A percentile compares a stretch with the other conserved stretches of the same genome.
Evolutionary conservation across 2,797 vertebrate species (phyloP).

Genomic region (Margarornis squamiger): DNA sequence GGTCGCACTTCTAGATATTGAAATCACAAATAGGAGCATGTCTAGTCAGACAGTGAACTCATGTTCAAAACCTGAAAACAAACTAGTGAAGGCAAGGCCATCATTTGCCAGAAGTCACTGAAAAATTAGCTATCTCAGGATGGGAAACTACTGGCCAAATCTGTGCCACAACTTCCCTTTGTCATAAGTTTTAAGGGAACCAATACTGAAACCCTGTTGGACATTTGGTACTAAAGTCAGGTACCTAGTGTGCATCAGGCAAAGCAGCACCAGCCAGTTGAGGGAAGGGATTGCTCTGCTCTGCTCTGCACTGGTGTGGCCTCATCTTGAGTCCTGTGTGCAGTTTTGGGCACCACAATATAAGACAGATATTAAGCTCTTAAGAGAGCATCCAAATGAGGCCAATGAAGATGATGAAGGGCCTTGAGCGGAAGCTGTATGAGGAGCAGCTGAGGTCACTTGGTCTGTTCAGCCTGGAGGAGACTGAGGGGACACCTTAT

Average conservation of each 20-base stretch:
- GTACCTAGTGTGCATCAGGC: not conserved
- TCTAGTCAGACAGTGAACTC: not conserved
- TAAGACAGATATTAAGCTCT: not conserved
- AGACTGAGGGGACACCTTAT: not conserved
- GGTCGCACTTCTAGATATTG: not conserved
- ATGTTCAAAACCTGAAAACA: not conserved
- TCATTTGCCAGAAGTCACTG: not conserved
- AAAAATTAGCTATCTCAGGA: slow-evolving; percentile 34
- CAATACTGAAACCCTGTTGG: not conserved
- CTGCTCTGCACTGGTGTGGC: not conserved
- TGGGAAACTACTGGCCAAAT: not conserved
- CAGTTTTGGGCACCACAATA: not conserved
- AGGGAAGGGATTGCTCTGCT: not conserved
- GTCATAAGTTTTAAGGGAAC: not conserved
- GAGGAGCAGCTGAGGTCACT: not conserved
- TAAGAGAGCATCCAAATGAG: not conserved
- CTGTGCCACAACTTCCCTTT: not conserved
- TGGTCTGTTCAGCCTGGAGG: not conserved
- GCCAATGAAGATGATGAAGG: not conserved
- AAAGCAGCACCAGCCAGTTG: not conserved
- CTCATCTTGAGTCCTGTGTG: not conserved
- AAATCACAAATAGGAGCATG: not conserved
- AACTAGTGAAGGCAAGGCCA: not conserved
- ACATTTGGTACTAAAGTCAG: not conserved
- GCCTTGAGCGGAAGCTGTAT: not conserved